Evolutionary conservation across 2,888 invertebrate genomes (phyloP).

Genomic region (Gibbula magus): DNA sequence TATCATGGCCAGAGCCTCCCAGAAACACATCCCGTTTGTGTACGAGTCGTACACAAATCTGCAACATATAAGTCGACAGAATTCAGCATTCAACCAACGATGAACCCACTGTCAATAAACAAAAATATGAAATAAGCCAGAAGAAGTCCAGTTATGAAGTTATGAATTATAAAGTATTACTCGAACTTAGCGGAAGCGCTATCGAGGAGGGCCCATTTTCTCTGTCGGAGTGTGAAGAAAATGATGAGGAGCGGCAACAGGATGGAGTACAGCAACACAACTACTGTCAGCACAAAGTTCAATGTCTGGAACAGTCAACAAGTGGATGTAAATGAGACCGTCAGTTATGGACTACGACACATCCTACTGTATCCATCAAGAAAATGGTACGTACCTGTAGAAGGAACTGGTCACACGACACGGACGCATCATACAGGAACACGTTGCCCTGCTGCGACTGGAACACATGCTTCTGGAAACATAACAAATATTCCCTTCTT

Average conservation of each 20-base stretch:
- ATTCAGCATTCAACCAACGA: no score
- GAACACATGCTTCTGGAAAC: no score
- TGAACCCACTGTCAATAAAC: no score
- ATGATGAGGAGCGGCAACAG: neutral
- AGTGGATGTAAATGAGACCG: no score
- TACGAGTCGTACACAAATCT: constrained; percentile 26
- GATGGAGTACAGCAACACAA: neutral
- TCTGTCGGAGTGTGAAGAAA: constrained; percentile 21
- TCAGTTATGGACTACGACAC: no score
- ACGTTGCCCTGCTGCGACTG: neutral
- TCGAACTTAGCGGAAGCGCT: neutral
- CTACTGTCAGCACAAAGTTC: neutral
- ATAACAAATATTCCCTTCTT: no score
- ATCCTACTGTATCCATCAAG: no score
- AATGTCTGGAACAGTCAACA: neutral
- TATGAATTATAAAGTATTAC: neutral
- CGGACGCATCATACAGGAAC: constrained; percentile 9
- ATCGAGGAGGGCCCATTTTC: constrained; percentile 15
- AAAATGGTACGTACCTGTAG: constrained; percentile 15
- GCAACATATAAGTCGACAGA: neutral
- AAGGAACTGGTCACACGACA: neutral
- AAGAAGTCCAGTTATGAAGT: no score
- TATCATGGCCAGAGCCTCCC: constrained; percentile 17
- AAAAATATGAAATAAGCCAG: no score
- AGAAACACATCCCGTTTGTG: constrained; percentile 14